A percentile compares a stretch with the other conserved stretches of the same genome.
Evolutionary conservation across 1,140 invertebrate species (phyloP).

Genomic region (Linepithema humile): DNA sequence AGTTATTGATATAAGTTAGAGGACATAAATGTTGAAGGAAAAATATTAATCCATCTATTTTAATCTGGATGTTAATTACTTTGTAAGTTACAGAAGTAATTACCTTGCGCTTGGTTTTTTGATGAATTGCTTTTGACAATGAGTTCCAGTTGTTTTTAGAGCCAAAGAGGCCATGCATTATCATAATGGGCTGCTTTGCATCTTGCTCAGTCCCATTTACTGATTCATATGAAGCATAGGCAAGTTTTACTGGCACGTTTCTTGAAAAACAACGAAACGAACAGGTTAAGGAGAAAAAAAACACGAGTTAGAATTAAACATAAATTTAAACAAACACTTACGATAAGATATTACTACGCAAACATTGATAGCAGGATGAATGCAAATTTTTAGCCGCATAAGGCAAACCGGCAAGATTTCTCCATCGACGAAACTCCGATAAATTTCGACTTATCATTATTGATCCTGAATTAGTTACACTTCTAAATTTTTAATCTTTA

Average conservation of each 20-base stretch:
- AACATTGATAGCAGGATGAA: constrained; percentile 19
- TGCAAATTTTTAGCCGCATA: neutral
- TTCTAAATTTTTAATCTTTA: no score
- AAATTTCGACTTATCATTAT: constrained; percentile 34
- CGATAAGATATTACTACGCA: neutral
- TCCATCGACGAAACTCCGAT: neutral
- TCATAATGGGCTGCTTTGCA: constrained; percentile 87
- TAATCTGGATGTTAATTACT: constrained; percentile 7
- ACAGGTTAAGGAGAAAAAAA: neutral
- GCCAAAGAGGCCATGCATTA: constrained; percentile 94
- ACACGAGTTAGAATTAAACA: no score
- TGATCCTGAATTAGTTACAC: no score
- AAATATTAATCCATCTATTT: neutral
- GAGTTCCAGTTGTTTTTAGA: constrained; percentile 94
- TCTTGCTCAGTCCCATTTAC: constrained; percentile 72
- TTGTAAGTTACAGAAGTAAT: no score
- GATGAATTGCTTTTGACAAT: constrained; percentile 90
- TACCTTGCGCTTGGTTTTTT: constrained; percentile 87
- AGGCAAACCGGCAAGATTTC: neutral
- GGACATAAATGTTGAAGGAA: neutral
- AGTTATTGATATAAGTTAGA: neutral
- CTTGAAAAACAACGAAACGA: constrained; percentile 47
- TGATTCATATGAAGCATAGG: constrained; percentile 86
- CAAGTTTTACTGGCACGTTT: constrained; percentile 84
- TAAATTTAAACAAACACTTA: neutral